Base-by-base conservation (phyloP, 1,140 invertebrate genomes). In the Tetramorium parvispinum region DNA sequence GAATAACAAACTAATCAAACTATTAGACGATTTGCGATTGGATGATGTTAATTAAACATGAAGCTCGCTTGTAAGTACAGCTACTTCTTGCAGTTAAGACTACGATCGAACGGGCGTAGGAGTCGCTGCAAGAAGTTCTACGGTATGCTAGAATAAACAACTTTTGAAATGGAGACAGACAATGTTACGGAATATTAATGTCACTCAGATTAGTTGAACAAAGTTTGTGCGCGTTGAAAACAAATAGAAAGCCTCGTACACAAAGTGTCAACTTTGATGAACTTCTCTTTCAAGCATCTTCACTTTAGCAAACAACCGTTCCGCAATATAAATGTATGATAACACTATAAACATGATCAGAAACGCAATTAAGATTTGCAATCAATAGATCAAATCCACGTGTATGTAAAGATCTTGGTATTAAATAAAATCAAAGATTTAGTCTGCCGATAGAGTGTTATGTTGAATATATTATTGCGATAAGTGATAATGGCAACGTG, bases 141-240 rank as follows among this genome's bases (percentile, higher is more conserved):
- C 24, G 24, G 37, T 13, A 73, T 21, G 37, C 43, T 61, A 75
- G 10, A 83, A 75, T 75, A 73, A 83, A 75, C 43, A 83, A 83
- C 53, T 73, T 73, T 83, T 70, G 68, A 73, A 82, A 83, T 83
- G 43, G 40, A 83, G 13, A 83, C 46, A 53, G 76, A 79, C 68
- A 83, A 49, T 73, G 40, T 83, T 83, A 73, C 53, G n/a, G 53
- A 73, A 83, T 73, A 59, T 83, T 83, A 83, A 83, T 83, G 68
- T 75, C 53, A 27, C 40, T 73, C 40, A 18, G 53, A 83, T 83
- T 61, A 73, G 79, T 82, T 32, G 79, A 71, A 73, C 21, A 53
- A 70, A 82, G 66, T 83, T 82, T 57, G 32, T 32, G 40, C 40
- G 11, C 53, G 40, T 18, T 46, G 79, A 83, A 61, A 83, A 59